phyloP scores from a whole-genome alignment of 30 jellyfish, hydroid and myxozoan genomes.

The Aurelia sp. region DNA sequence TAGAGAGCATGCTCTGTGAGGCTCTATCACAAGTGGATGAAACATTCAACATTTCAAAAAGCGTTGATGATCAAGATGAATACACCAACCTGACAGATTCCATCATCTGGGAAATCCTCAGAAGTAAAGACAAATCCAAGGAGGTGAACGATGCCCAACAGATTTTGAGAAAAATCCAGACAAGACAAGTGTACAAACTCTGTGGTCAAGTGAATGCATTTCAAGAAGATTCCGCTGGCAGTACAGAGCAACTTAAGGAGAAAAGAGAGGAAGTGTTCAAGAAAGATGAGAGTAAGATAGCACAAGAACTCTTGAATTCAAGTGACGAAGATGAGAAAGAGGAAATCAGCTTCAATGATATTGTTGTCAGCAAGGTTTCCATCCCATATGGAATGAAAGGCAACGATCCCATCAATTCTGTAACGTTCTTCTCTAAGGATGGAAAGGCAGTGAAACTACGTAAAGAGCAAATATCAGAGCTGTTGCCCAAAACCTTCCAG shows the following conservation, averaged over 20 bases:
- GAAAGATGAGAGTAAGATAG: slow-evolving; percentile 11
- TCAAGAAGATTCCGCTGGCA: neutral
- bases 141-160: slow-evolving; percentile 34
- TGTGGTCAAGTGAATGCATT: slow-evolving; percentile 74
- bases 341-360: slow-evolving; percentile 24
- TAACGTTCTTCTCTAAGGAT: slow-evolving; percentile 46
- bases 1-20: slow-evolving; percentile 75
- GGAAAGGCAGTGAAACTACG: slow-evolving; percentile 35
- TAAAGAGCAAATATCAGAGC: slow-evolving; percentile 65
- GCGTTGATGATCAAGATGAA: slow-evolving; percentile 46
- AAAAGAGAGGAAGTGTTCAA: neutral
- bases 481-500: slow-evolving; percentile 61
- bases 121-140: slow-evolving; percentile 17
- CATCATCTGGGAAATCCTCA: slow-evolving; percentile 57
- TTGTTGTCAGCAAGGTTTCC: slow-evolving; percentile 35
- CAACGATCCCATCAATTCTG: slow-evolving; percentile 51
- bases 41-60: slow-evolving; percentile 38
- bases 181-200: slow-evolving; percentile 52
- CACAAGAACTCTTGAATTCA: slow-evolving; percentile 26
- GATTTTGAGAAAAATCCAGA: slow-evolving; percentile 38
- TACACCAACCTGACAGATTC: slow-evolving; percentile 78
- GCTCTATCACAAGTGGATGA: slow-evolving; percentile 74
- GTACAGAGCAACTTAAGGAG: neutral
- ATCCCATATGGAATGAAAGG: slow-evolving; percentile 69
- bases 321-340: neutral